A percentile compares a stretch with the other conserved stretches of the same genome.
Evolutionary conservation across 2,888 invertebrate genomes (phyloP).

Genomic region (Diloba caeruleocephala): DNA sequence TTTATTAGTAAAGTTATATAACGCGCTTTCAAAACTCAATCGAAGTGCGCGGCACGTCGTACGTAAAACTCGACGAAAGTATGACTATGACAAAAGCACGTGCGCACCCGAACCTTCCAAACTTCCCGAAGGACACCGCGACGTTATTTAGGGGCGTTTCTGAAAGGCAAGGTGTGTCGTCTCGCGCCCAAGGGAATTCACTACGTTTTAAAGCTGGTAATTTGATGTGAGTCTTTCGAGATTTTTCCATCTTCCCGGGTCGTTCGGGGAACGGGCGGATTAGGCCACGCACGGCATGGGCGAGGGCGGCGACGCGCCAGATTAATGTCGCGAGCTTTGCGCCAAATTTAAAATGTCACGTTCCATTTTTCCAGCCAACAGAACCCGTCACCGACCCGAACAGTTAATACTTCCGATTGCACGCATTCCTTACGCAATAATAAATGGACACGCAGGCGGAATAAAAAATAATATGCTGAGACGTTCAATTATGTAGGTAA

Average conservation of each 20-base stretch:
- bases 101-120: constrained; percentile 81
- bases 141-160: constrained; percentile 83
- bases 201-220: constrained; percentile 87
- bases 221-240: constrained; percentile 87
- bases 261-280: constrained; percentile 83
- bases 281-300: constrained; percentile 82
- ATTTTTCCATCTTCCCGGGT: constrained; percentile 86
- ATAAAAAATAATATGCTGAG: constrained; percentile 27
- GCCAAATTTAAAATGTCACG: constrained; percentile 87
- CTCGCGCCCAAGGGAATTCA: constrained; percentile 80
- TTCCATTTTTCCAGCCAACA: constrained; percentile 85
- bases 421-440: constrained; percentile 62
- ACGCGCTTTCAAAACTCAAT: constrained; percentile 80
- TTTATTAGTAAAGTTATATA: constrained; percentile 74
- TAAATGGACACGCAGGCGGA: constrained; percentile 29
- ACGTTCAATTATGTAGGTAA: constrained; percentile 11
- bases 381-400: constrained; percentile 73
- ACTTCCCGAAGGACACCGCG: constrained; percentile 86
- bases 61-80: constrained; percentile 85
- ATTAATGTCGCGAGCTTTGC: constrained; percentile 87
- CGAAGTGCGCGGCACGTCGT: constrained; percentile 84
- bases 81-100: constrained; percentile 87
- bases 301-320: constrained; percentile 85
- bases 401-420: constrained; percentile 75
- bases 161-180: constrained; percentile 87